Base-by-base conservation (phyloP, 1,140 invertebrate species). In the Stenopsyche tienmushanensis region DNA sequence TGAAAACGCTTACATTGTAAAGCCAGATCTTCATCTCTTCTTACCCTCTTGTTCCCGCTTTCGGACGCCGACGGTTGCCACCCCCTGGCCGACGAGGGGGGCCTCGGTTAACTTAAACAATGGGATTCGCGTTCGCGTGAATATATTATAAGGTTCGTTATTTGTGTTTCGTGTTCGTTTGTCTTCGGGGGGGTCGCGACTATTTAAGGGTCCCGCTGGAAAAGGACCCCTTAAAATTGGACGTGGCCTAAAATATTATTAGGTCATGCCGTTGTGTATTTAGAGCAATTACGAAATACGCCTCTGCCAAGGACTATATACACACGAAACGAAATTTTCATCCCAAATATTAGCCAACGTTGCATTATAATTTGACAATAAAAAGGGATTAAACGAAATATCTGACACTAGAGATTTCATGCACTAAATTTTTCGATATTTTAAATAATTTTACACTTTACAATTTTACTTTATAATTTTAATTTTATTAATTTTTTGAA, bases 111-210 rank as follows among this genome's bases (percentile, higher is more conserved):
- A 58, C 55, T 47, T 57, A 69, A 69, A 69, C 67, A 69, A 65
- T 69, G 58, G 44, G 24, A 63, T 45, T 25, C 52, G 41, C 18
- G 67, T 58, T 62, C 42, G 62, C 58, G 62, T 55, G 62, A 65
- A 69, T 69, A 65, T 62, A 69, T 69, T 69, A 69, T 57, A 64
- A 55, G 55, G 39, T 42, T 44, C 58, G 62, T 62, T 65, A 69
- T 69, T 69, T 69, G 67, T 60, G 54, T 65, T 64, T 57, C 67
- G 62, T 58, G 67, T 69, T 69, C 65, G 53, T 62, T 63, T 69
- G 54, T 26, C 52, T 58, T 62, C 21, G 26, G 47, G 21, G 34
- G 53, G 53, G 47, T 50, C 17, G 47, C 47, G n/a, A 65, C 55
- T 62, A 24, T 62, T 69, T 69, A 49, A 47, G 45, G 58, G 26